Base-by-base conservation (phyloP, 2,888 invertebrate genomes). In the Carabus problematicus region DNA sequence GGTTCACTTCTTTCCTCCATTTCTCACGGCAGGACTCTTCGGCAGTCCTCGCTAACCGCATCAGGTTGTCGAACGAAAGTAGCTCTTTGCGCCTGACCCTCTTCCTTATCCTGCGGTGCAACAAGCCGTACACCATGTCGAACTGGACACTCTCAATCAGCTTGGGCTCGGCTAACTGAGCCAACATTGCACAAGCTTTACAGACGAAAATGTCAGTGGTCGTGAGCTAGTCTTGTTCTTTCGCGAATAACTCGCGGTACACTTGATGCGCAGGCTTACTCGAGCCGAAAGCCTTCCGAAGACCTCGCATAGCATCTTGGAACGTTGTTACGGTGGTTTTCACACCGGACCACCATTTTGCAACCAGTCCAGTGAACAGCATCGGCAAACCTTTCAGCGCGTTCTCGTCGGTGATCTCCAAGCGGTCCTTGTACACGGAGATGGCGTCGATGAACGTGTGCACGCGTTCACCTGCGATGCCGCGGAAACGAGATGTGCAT, bases 271-370 rank as follows among this genome's bases (percentile, higher is more conserved):
- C 29, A 11, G 58, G 39, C 39, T 45, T 71, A 8, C 49, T 70
- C 29, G 39, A 55, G n/a, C 73, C 70, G 41, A 49, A 70, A 3
- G 60, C 29, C 14, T 40, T 29, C 42, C 66, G 43, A 12, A 70
- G 54, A 14, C 19, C 19, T 6, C 45, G 16, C 19, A 71, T 59
- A 19, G 71, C 64, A 19, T 70, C 69, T 11, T 69, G 9, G 63
- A 63, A 71, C 16, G 52, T 56, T n/a, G 43, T 45, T 1, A 63
- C 39, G 1, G n/a, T 14, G 0, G 18, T 58, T 12, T 72, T 73
- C 1, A 72, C 63, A 8, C 72, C 72, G 59, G 64, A 68, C 72
- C 72, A 72, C 72, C 72, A 72, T 6, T 29, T 6, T 29, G 29
- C 29, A 6, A 6, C 29, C 29, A 29, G 6, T 29, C 29, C 29